A percentile compares a stretch with the other conserved stretches of the same genome.
These are phyloP conservation scores for Paralichthys olivaceus DNA, from an alignment of 2,113 vertebrate genomes.

Conservation along the genomic window DNA sequence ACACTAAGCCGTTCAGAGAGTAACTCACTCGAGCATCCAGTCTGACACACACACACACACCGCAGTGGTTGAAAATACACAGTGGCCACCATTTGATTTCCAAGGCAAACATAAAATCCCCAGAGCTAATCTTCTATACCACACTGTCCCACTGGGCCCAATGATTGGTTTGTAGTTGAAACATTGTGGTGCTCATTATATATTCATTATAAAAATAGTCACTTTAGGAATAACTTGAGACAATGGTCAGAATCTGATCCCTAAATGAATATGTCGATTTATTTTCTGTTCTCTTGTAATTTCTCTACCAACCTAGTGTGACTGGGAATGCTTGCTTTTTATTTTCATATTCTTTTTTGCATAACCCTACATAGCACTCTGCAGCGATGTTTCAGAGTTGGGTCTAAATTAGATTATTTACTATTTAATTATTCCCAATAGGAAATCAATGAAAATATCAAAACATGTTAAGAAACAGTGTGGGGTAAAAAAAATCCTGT, in stretches of 20 bases:
- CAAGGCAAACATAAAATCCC: slow-evolving; percentile 31
- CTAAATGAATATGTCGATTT: not conserved
- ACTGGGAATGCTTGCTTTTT: not conserved
- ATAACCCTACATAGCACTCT: not conserved
- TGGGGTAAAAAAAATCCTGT: too few relatives aligned
- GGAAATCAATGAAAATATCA: too few relatives aligned
- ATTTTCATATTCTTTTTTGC: not conserved
- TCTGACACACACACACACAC: slow-evolving; percentile 7
- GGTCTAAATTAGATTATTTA: too few relatives aligned
- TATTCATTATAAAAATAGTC: slow-evolving; percentile 21
- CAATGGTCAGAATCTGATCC: slow-evolving; percentile 15
- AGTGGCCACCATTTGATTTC: slow-evolving; percentile 37
- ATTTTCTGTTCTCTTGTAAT: not conserved
- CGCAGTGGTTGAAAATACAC: slow-evolving; percentile 19
- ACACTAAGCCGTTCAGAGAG: slow-evolving; percentile 29
- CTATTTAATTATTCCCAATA: too few relatives aligned
- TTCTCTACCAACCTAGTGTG: not conserved
- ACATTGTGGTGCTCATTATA: not conserved
- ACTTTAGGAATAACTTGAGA: not conserved
- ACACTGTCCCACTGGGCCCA: slow-evolving; percentile 16
- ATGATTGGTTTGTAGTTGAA: slow-evolving; percentile 31
- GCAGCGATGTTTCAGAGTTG: not conserved
- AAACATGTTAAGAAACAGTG: too few relatives aligned
- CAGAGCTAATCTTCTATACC: slow-evolving; percentile 16
- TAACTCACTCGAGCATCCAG: slow-evolving; percentile 35